These are phyloP conservation scores for Yponomeuta plumbellus DNA, from an alignment of 2,888 invertebrate species.

Conservation along the genomic window DNA sequence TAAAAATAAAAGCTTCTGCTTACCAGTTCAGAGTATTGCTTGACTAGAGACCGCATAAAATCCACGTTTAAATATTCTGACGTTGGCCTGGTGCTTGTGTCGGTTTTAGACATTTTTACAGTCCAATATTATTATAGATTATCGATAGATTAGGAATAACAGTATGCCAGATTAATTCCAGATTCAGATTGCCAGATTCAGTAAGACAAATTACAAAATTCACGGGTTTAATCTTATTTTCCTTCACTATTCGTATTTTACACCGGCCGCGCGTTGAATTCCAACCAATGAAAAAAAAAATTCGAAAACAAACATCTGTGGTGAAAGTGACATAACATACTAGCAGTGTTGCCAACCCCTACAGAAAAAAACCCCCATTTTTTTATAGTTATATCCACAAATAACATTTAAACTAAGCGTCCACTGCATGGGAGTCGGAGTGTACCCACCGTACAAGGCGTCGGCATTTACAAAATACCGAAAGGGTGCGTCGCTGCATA, in stretches of 20 bases:
- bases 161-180: background rate
- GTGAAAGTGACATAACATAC: background rate
- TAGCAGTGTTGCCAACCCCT: too few relatives aligned
- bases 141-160: background rate
- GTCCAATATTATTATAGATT: background rate
- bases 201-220: too few relatives aligned
- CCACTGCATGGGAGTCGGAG: too few relatives aligned
- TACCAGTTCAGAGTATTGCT: slow-evolving; percentile 71
- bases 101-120: slow-evolving; percentile 49
- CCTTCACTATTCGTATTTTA: too few relatives aligned
- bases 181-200: too few relatives aligned
- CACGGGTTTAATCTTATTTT: too few relatives aligned
- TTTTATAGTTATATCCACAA: too few relatives aligned
- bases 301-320: background rate
- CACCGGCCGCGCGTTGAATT: background rate
- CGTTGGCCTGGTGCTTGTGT: slow-evolving; percentile 39
- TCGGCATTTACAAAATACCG: too few relatives aligned
- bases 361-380: too few relatives aligned
- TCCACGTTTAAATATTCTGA: slow-evolving; percentile 58
- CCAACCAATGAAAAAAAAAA: background rate
- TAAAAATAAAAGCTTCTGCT: slow-evolving; percentile 23
- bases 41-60: slow-evolving; percentile 67
- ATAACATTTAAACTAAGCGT: too few relatives aligned
- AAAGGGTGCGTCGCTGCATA: too few relatives aligned
- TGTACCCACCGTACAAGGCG: too few relatives aligned